Evolutionary conservation across 2,113 vertebrate species (phyloP), one percentile per base, ranked within the genome.

Genomic region (Oncorhynchus nerka): DNA sequence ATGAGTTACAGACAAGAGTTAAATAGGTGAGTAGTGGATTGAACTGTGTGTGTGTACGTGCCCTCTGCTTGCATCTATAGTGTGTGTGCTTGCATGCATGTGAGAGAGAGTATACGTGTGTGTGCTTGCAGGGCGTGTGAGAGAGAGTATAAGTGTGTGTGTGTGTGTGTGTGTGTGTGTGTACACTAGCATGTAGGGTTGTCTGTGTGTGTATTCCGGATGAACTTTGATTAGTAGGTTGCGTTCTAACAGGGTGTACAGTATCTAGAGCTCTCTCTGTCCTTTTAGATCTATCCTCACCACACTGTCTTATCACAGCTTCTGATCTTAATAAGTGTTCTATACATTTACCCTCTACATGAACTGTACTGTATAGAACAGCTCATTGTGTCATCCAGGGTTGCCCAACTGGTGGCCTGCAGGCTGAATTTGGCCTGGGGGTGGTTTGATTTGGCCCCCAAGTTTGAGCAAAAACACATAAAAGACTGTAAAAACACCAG

Each of bases 1-100:
- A 92, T 92, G 90, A 91, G 87, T 92, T 90, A 88, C 91, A 92
- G 88, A 90, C 92, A 92, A 90, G 86, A 89, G 86, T 91, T 92
- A 88, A 87, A 90, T 90, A 87, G 93, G 93, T 94, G 90, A 94
- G 93, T 94, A 94, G 86, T 78, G 83, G 85, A 85, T 88, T 76
- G 68, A 87, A 82, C 77, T 67, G 70, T 81, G 72, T 87, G n/a
- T n/a, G 66, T 70, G 49, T 39, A 7, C 9, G 66, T 5, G 1
- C 9, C n/a, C 15, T 30, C 13, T 30, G 26, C 12, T 28, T 26
- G 26, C 28, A 30, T 30, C 6, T 30, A n/a, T 13, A 3, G 24
- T 32, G 71, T 67, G 61, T 65, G 64, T 64, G n/a, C 39, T 11
- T 45, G 39, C 39, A 45, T 8, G 39, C 9, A 9, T 45, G 39